Conservation (phyloP, 2,113 vertebrate genomes). For the Gavia stellata region DNA sequence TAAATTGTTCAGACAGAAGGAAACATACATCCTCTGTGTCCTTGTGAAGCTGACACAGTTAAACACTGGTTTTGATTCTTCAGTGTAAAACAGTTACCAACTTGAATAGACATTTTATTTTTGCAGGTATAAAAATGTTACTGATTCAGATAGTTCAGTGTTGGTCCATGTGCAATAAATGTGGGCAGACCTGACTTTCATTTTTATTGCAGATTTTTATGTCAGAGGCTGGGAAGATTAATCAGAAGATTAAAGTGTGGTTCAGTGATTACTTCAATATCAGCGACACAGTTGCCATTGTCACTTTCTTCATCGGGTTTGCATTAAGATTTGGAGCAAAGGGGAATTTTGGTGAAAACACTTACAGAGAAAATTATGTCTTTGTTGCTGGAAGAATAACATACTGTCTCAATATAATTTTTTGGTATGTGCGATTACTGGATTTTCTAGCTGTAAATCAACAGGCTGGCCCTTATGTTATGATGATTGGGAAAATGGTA, state of each 20-base stretch:
- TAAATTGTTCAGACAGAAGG: background rate
- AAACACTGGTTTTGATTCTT: background rate
- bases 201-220: slow-evolving; percentile 87
- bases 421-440: slow-evolving; percentile 97
- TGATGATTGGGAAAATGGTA: slow-evolving; percentile 99
- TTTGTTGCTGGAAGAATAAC: slow-evolving; percentile 86
- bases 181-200: background rate
- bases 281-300: slow-evolving; percentile 91
- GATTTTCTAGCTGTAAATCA: slow-evolving; percentile 98
- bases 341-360: slow-evolving; percentile 64
- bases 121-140: background rate
- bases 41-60: background rate
- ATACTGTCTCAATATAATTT: slow-evolving; percentile 98
- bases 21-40: background rate
- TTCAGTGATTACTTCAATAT: slow-evolving; percentile 97
- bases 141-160: background rate
- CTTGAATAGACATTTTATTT: background rate
- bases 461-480: slow-evolving; percentile 97
- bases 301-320: slow-evolving; percentile 93
- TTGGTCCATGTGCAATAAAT: background rate
- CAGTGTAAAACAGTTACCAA: background rate
- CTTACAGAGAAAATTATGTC: slow-evolving; percentile 66
- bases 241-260: slow-evolving; percentile 97
- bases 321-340: slow-evolving; percentile 87
- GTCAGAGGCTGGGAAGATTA: slow-evolving; percentile 97